Base-by-base conservation (phyloP, 2,888 invertebrate species). In the Tethea ocularis region DNA sequence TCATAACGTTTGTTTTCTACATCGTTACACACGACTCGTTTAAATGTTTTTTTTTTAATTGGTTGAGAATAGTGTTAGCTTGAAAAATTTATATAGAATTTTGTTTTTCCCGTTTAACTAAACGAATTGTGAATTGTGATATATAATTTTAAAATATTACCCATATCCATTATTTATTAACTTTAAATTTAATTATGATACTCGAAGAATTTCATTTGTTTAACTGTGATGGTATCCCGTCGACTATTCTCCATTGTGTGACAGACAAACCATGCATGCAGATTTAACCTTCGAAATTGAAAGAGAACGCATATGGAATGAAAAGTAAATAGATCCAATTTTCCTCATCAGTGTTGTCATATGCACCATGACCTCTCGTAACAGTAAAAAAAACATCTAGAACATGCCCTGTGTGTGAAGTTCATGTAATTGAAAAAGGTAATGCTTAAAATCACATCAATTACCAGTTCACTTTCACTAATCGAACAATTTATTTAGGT, bases 391-490 rank as follows among this genome's bases (percentile, higher is more conserved):
- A 46, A 56, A 56, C n/a, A 26, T 57, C 20, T 51, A 17, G 26
- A 51, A 23, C 29, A 23, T 52, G 33, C 15, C 29, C 52, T 46
- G 38, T 52, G 46, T 51, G 29, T 51, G 60, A 17, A 26, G 29
- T 51, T 51, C 17, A 51, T 46, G n/a, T 51, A 64, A 64, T 54
- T 52, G 61, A 63, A 67, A 68, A 65, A 61, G 55, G 57, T 58
- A 60, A 61, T 72, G 61, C 68, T 79, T 83, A 82, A 82, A 82
- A 80, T n/a, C n/a, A 77, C 80, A 77, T 82, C 78, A 80, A 86
- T 86, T 82, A 69, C 64, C 54, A 80, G 73, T 80, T 87, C 78
- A 91, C 91, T 90, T 91, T 91, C 91, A 90, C 90, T 87, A 69
- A 72, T 71, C 77, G 71, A 82, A 80, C 78, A 75, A 86, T 84